A percentile compares a stretch with the other conserved stretches of the same genome.
These are phyloP conservation scores for Ciconia boyciana DNA, from an alignment of 2,113 vertebrate species.

Conservation along the genomic window DNA sequence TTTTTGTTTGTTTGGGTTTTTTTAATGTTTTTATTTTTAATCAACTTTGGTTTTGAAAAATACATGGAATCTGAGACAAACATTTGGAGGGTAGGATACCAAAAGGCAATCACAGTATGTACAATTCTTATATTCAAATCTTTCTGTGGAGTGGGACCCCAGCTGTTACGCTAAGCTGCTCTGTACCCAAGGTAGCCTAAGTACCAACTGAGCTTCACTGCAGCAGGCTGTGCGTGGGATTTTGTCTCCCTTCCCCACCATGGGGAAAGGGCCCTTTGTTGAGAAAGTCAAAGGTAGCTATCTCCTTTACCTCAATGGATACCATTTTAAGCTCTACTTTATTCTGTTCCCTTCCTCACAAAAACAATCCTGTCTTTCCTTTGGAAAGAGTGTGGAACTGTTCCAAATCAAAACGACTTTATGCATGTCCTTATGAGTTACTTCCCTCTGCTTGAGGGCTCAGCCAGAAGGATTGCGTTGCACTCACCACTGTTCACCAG, in stretches of 20 bases:
- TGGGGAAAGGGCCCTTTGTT: background rate
- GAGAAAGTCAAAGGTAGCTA: background rate
- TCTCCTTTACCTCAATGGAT: background rate
- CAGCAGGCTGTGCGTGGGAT: accelerated
- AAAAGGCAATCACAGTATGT: background rate
- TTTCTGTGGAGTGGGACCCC: background rate
- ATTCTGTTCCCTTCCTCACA: background rate
- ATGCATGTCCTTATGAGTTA: background rate
- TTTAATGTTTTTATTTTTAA: background rate
- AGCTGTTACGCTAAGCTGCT: background rate
- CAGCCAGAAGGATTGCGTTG: background rate
- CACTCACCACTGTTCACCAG: background rate
- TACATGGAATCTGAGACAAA: background rate
- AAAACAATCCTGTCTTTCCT: background rate
- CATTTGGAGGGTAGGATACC: background rate
- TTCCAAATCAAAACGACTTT: background rate
- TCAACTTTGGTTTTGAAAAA: background rate
- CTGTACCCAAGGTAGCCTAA: background rate
- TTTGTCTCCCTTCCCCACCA: background rate
- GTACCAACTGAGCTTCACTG: background rate
- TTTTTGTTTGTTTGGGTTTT: no score
- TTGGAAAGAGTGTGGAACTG: background rate
- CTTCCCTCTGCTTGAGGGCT: background rate
- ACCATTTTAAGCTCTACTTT: background rate
- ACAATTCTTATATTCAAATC: background rate